Conservation (phyloP, 1,140 invertebrate species). For the Frieseomelitta varia region DNA sequence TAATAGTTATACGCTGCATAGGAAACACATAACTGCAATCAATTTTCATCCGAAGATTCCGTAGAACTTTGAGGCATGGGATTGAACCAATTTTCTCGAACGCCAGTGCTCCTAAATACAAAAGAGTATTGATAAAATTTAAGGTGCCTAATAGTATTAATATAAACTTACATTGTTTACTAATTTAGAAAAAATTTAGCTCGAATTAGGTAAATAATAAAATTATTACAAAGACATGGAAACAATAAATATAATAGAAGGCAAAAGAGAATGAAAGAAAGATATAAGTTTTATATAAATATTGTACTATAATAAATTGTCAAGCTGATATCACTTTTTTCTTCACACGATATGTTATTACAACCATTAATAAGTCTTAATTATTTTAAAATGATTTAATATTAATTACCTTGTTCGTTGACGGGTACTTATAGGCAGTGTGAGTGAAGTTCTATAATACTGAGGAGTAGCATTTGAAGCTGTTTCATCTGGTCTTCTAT, state of each 20-base stretch:
- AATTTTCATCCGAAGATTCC: constrained; percentile 81
- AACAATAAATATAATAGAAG: background rate
- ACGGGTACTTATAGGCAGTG: constrained; percentile 86
- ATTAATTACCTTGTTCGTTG: constrained; percentile 83
- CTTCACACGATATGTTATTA: background rate
- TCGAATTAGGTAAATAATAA: background rate
- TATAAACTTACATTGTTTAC: background rate
- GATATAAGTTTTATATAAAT: background rate
- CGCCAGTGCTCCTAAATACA: constrained; percentile 80
- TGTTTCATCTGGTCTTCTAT: constrained; percentile 84
- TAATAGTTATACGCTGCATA: constrained; percentile 65
- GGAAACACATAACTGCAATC: constrained; percentile 54
- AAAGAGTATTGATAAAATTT: constrained; percentile 29
- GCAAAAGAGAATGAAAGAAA: background rate
- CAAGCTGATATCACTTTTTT: background rate
- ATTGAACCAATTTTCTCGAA: constrained; percentile 86
- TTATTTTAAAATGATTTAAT: background rate
- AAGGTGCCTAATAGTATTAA: background rate
- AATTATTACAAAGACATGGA: background rate
- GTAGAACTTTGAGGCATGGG: constrained; percentile 84
- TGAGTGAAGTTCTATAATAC: constrained; percentile 87
- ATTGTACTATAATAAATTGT: background rate
- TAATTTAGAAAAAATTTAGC: background rate
- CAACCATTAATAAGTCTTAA: background rate
- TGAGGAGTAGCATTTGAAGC: constrained; percentile 76